Conservation (phyloP, 1,140 invertebrate species). For the Belonocnema kinseyi region DNA sequence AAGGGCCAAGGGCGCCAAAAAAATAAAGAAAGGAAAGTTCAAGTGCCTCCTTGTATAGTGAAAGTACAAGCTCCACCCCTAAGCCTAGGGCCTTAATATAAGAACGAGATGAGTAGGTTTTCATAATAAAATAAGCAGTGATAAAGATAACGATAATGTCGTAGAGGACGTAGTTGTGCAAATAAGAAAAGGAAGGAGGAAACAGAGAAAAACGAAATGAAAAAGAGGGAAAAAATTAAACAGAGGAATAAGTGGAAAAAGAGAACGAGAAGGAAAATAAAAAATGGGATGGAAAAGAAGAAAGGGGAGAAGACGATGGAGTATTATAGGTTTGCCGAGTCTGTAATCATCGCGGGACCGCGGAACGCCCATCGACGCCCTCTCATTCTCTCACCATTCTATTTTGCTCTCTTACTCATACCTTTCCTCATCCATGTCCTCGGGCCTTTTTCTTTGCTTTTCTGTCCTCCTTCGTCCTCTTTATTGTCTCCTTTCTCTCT, state of each 20-base stretch:
- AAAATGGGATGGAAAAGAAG: constrained; percentile 38
- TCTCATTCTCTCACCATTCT: constrained; percentile 65
- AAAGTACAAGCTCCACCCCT: neutral
- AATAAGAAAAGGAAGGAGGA: constrained; percentile 23
- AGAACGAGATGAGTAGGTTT: constrained; percentile 14
- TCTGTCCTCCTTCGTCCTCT: constrained; percentile 30
- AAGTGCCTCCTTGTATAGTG: constrained; percentile 37
- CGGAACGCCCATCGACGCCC: constrained; percentile 74
- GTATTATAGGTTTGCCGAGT: constrained; percentile 72
- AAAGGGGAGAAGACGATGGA: constrained; percentile 57
- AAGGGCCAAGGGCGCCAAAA: constrained; percentile 41
- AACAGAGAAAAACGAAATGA: constrained; percentile 2
- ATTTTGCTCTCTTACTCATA: constrained; percentile 61
- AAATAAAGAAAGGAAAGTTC: constrained; percentile 45
- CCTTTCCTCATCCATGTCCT: constrained; percentile 51
- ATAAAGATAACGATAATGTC: constrained; percentile 12
- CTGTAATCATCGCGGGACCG: constrained; percentile 75
- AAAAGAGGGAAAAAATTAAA: constrained; percentile 22
- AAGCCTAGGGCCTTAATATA: neutral
- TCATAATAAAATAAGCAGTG: constrained; percentile 12
- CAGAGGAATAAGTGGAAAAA: constrained; percentile 35
- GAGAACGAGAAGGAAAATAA: constrained; percentile 41
- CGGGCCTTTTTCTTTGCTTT: constrained; percentile 49
- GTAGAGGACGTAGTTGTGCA: constrained; percentile 14
- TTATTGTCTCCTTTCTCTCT: constrained; percentile 34